A percentile compares a stretch with the other conserved stretches of the same genome.
Conservation (phyloP, 2,113 vertebrate genomes). For the Cercopithecus mona region DNA sequence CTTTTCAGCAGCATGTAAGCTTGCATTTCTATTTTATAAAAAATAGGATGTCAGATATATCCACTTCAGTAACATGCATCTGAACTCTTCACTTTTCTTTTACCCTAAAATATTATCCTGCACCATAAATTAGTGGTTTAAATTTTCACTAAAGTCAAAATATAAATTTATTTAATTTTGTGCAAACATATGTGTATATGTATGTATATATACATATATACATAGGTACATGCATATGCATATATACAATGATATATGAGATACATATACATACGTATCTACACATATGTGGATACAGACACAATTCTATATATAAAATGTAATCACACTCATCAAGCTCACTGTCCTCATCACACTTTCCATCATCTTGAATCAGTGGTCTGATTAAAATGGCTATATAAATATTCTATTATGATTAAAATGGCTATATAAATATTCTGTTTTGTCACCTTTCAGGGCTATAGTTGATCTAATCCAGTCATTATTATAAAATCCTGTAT, state of each 20-base stretch:
- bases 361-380: neutral
- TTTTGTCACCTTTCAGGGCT: neutral
- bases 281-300: too few species aligned
- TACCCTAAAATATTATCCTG: neutral
- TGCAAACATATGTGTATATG: neutral
- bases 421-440: neutral
- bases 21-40: neutral
- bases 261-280: too few species aligned
- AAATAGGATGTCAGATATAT: neutral
- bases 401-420: neutral
- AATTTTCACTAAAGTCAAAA: neutral
- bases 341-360: neutral
- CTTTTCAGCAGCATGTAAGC: neutral
- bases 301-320: neutral
- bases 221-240: neutral
- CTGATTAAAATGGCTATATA: neutral
- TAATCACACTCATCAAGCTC: neutral
- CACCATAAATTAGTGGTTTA: neutral
- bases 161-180: neutral
- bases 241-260: neutral
- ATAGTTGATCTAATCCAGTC: neutral
- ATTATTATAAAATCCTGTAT: neutral
- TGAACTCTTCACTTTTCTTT: neutral
- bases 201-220: neutral
- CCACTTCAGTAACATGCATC: neutral